Percentiles rank a stretch among this genome's conserved stretches.
phyloP scores from a whole-genome alignment of 2,797 vertebrate genomes.

The Fundulus diaphanus region DNA sequence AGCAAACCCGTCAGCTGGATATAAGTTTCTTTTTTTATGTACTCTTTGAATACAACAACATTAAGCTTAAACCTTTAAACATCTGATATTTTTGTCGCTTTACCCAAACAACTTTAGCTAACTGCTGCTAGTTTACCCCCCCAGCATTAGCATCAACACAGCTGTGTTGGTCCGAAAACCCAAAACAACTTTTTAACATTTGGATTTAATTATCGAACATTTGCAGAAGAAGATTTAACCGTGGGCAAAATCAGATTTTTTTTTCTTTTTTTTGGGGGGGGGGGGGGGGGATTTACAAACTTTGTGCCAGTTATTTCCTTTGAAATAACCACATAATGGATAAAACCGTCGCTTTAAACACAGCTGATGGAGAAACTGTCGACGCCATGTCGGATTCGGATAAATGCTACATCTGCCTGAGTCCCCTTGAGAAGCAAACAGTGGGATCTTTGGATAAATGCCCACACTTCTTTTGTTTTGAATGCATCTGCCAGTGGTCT shows the following conservation, averaged over 20 bases:
- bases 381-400: slow-evolving; percentile 45
- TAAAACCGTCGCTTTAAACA: background rate
- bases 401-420: slow-evolving; percentile 89
- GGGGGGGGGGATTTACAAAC: too few relatives aligned
- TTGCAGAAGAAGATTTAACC: background rate
- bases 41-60: background rate
- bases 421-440: slow-evolving; percentile 79
- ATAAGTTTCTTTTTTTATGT: background rate
- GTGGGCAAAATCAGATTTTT: background rate
- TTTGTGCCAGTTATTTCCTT: background rate
- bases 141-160: background rate
- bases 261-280: background rate
- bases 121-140: background rate
- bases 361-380: background rate
- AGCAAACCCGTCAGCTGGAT: background rate
- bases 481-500: slow-evolving; percentile 89
- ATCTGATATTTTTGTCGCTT: background rate
- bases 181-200: too few relatives aligned
- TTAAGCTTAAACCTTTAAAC: background rate
- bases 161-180: too few relatives aligned
- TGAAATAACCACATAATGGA: background rate
- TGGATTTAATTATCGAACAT: background rate
- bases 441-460: slow-evolving; percentile 87
- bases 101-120: background rate
- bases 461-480: slow-evolving; percentile 87